These are phyloP conservation scores for Heliconius aoede DNA, from an alignment of 2,888 invertebrate species.

Conservation along the genomic window DNA sequence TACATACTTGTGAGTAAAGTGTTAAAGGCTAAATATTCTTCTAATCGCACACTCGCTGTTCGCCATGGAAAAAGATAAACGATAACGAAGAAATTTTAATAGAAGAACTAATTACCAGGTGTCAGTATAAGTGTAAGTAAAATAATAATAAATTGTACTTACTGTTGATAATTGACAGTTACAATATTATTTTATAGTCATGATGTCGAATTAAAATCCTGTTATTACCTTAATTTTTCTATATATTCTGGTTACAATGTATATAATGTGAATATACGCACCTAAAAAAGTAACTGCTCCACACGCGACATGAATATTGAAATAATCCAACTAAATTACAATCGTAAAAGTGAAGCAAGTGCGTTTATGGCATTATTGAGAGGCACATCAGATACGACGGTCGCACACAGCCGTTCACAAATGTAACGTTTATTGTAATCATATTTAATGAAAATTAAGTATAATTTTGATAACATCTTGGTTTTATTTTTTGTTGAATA, in stretches of 20 bases:
- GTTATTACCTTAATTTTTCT: not conserved
- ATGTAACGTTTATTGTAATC: slow-evolving; percentile 41
- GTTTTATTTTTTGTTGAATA: not conserved
- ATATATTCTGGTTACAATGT: slow-evolving; percentile 1
- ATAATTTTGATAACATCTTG: slow-evolving; percentile 20
- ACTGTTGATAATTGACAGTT: not conserved
- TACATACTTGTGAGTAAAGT: not conserved
- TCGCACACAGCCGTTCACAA: slow-evolving; percentile 67
- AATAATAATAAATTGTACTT: not conserved
- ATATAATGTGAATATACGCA: not conserved
- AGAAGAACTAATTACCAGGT: not conserved
- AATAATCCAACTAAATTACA: slow-evolving; percentile 76
- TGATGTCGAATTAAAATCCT: not conserved
- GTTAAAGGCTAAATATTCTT: not conserved
- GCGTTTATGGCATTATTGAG: slow-evolving; percentile 77
- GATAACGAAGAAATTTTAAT: not conserved
- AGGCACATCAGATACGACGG: slow-evolving; percentile 78
- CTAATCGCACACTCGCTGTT: not conserved
- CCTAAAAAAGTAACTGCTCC: slow-evolving; percentile 44
- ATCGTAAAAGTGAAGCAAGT: slow-evolving; percentile 79
- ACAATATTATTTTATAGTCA: slow-evolving; percentile 1
- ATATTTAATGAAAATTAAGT: slow-evolving; percentile 13
- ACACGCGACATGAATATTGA: slow-evolving; percentile 80
- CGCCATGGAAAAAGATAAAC: not conserved
- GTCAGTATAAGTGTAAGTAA: not conserved